A percentile compares a stretch with the other conserved stretches of the same genome.
Evolutionary conservation across 2,113 vertebrate genomes (phyloP).

Genomic region (Mixornis gularis): DNA sequence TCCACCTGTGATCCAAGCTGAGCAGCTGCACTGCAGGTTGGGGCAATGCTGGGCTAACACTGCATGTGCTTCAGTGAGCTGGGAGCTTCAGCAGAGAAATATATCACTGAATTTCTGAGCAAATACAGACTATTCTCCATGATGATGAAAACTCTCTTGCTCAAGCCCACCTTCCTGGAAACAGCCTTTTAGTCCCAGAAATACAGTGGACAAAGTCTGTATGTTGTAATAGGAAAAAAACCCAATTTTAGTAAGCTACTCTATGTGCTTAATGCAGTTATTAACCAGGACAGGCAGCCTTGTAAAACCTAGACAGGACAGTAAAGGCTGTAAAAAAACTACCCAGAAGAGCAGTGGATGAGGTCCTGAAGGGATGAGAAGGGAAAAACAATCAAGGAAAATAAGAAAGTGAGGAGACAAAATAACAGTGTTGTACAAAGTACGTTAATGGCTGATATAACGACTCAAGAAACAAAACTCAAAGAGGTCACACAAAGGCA

Average conservation of each 20-base stretch:
- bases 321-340: not conserved
- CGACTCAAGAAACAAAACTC: not conserved
- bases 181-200: not conserved
- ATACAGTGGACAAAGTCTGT: not conserved
- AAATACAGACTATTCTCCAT: not conserved
- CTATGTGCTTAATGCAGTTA: not conserved
- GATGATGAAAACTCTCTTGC: not conserved
- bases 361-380: not conserved
- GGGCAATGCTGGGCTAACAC: not conserved
- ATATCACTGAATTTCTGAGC: not conserved
- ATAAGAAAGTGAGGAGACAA: not conserved
- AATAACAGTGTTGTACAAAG: not conserved
- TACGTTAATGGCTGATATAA: accelerated
- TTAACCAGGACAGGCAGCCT: not conserved
- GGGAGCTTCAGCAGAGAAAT: not conserved
- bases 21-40: not conserved
- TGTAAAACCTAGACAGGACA: not conserved
- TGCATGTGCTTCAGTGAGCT: not conserved
- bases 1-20: not conserved
- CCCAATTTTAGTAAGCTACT: not conserved
- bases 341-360: not conserved
- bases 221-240: not conserved
- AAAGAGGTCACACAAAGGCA: not conserved
- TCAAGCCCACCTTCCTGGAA: not conserved
- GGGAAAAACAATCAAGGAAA: not conserved